These are phyloP conservation scores for Stictocephala bisonia DNA, from an alignment of 2,888 invertebrate species.

Conservation along the genomic window DNA sequence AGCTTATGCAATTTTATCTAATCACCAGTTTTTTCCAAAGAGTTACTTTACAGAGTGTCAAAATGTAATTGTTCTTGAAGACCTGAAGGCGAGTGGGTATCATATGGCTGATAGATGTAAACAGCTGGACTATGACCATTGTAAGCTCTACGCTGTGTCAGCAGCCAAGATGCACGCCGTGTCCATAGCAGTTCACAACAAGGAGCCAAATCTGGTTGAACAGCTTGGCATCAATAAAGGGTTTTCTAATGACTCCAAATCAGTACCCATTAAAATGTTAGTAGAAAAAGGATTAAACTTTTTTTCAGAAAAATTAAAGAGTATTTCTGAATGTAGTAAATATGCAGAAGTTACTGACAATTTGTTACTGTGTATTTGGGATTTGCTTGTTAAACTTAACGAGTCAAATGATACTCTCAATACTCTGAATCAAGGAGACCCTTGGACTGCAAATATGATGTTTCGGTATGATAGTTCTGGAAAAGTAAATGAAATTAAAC, in stretches of 20 bases:
- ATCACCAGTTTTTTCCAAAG: not conserved
- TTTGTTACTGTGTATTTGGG: no score
- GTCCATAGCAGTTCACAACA: slow-evolving; percentile 5
- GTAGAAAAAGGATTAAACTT: not conserved
- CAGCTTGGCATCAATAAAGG: not conserved
- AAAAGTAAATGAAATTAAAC: slow-evolving; percentile 2
- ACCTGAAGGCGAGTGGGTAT: slow-evolving; percentile 12
- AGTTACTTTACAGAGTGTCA: not conserved
- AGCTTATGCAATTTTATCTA: not conserved
- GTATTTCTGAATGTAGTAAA: not conserved
- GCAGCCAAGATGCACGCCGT: slow-evolving; percentile 5
- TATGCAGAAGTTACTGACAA: not conserved
- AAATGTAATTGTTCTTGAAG: not conserved
- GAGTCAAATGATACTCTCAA: not conserved
- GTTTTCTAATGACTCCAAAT: not conserved
- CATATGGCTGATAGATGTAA: slow-evolving; percentile 14
- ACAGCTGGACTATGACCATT: slow-evolving; percentile 20
- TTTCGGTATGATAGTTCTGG: slow-evolving; percentile 18
- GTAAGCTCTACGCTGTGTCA: not conserved
- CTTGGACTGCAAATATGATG: slow-evolving; percentile 35
- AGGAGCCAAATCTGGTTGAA: not conserved
- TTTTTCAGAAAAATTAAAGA: not conserved
- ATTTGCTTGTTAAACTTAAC: not conserved
- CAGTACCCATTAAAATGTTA: not conserved
- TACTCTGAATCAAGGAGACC: slow-evolving; percentile 35